phyloP scores from a whole-genome alignment of 2,113 vertebrate species.

The Leucoraja erinaceus region DNA sequence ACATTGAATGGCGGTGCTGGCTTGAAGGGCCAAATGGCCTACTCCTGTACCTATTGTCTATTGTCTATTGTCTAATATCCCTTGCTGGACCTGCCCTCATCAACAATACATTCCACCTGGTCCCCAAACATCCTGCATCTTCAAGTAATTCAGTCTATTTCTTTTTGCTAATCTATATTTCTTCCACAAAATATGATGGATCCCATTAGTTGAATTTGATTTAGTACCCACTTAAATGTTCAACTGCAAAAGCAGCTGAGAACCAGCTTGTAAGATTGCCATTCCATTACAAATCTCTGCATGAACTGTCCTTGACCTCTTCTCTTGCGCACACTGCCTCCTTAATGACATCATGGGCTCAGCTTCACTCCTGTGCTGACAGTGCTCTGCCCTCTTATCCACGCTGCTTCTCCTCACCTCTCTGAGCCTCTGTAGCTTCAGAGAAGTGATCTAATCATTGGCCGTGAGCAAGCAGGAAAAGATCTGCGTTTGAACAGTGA shows the following conservation, averaged over 20 bases:
- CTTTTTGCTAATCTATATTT: background rate
- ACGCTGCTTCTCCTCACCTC: background rate
- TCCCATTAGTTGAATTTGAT: background rate
- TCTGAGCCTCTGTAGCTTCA: background rate
- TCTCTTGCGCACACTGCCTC: background rate
- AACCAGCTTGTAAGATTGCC: too few species aligned
- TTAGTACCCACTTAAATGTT: background rate
- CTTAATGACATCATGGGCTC: too few species aligned
- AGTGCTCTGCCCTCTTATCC: background rate
- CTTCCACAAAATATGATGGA: background rate
- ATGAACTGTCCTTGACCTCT: background rate
- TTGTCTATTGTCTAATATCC: too few species aligned
- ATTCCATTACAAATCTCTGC: background rate
- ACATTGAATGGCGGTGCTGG: too few species aligned
- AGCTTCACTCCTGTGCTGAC: background rate
- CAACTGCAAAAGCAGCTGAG: too few species aligned
- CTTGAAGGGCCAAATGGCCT: too few species aligned
- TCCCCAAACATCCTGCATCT: background rate
- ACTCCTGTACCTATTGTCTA: too few species aligned
- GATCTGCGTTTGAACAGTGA: background rate
- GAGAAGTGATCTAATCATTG: background rate
- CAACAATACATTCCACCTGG: background rate
- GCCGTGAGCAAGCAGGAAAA: background rate
- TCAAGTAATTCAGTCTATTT: background rate
- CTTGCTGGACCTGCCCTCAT: background rate